These are phyloP conservation scores for Thripadectes ignobilis DNA, from an alignment of 2,797 vertebrate genomes.

Conservation along the genomic window DNA sequence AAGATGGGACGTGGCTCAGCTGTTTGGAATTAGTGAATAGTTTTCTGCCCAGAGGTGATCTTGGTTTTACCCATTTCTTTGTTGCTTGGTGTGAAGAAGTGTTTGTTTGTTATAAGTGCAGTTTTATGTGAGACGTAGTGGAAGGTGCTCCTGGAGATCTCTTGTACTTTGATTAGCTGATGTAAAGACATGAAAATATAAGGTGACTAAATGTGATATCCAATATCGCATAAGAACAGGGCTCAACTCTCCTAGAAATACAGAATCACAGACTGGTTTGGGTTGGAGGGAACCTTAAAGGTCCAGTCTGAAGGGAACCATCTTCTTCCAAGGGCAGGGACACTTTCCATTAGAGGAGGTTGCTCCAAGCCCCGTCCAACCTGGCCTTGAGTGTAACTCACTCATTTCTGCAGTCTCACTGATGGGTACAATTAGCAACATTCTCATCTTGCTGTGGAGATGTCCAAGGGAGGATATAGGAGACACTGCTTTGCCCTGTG, in stretches of 20 bases:
- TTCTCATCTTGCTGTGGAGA: neutral
- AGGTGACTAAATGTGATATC: neutral
- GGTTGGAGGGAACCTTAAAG: neutral
- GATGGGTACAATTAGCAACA: rapidly evolving
- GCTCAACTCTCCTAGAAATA: neutral
- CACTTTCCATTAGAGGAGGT: neutral
- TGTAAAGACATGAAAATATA: neutral
- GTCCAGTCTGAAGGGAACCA: neutral
- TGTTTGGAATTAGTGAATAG: neutral
- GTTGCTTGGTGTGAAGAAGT: neutral
- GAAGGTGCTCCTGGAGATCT: neutral
- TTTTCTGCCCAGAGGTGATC: neutral
- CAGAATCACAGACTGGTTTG: neutral
- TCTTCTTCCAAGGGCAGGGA: rapidly evolving
- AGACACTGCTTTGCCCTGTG: rapidly evolving
- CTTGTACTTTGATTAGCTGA: neutral
- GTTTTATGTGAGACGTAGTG: neutral
- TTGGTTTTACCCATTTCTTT: neutral
- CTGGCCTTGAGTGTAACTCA: neutral
- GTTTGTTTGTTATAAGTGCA: neutral
- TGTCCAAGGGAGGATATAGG: neutral
- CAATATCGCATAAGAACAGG: too few relatives aligned
- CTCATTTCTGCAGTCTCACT: neutral
- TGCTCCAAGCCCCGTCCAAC: neutral
- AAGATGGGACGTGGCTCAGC: rapidly evolving